Evolutionary conservation across 2,888 invertebrate genomes (phyloP).

Genomic region (Lochmaea crataegi): DNA sequence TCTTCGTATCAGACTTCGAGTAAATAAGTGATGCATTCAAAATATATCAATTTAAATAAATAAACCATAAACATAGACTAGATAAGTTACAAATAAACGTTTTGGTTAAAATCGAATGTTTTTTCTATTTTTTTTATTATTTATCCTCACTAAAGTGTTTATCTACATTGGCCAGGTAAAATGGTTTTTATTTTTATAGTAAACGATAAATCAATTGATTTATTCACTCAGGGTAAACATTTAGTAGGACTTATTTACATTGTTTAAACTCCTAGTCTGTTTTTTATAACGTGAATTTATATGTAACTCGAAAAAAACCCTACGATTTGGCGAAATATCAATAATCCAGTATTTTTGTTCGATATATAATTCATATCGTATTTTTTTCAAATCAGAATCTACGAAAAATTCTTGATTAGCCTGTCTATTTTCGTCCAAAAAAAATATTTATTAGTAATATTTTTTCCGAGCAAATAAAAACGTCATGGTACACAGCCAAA

Average conservation of each 20-base stretch:
- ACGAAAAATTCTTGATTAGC: too few species aligned
- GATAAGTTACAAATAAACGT: not conserved
- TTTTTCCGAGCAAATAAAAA: too few species aligned
- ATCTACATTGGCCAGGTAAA: not conserved
- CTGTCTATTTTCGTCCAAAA: too few species aligned
- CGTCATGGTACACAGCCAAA: too few species aligned
- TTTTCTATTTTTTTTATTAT: not conserved
- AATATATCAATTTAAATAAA: too few species aligned
- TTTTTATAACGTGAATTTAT: not conserved
- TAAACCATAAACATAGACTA: too few species aligned
- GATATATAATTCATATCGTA: too few species aligned
- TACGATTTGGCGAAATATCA: not conserved
- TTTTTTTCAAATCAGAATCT: too few species aligned
- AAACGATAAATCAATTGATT: not conserved
- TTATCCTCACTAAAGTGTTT: not conserved
- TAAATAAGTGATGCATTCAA: too few species aligned
- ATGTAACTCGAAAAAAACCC: not conserved
- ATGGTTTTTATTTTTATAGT: slow-evolving; percentile 1
- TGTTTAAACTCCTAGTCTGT: not conserved
- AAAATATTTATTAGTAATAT: too few species aligned
- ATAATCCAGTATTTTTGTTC: not conserved
- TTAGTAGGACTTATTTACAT: not conserved
- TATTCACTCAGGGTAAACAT: not conserved
- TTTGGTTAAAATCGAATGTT: not conserved
- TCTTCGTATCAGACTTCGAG: too few species aligned